phyloP scores from a whole-genome alignment of 2,113 vertebrate species.

The Halichoeres trimaculatus region DNA sequence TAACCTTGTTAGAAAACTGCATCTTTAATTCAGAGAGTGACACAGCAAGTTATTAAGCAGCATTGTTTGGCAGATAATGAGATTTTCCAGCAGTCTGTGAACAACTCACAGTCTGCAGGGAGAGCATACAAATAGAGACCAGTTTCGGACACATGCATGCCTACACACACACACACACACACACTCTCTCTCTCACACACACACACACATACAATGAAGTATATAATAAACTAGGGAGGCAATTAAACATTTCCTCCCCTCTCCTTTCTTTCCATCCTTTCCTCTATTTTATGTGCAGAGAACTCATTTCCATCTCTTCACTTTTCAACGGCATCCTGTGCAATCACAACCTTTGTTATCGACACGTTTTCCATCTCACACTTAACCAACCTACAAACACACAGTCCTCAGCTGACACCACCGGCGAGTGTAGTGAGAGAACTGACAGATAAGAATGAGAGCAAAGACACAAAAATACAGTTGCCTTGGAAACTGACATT shows the following conservation, averaged over 20 bases:
- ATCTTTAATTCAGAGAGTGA: conserved; percentile 17
- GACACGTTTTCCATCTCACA: conserved; percentile 24
- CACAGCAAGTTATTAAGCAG: conserved; percentile 7
- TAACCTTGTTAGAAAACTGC: conserved; percentile 3
- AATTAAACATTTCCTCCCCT: background rate
- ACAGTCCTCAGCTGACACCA: conserved; percentile 35
- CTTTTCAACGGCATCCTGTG: conserved; percentile 4
- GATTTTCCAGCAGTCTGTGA: conserved; percentile 18
- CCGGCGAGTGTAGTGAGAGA: conserved; percentile 28
- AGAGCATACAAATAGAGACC: background rate
- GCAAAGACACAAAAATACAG: conserved; percentile 58
- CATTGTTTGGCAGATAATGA: conserved; percentile 35
- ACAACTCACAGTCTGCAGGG: background rate
- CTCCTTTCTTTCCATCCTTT: background rate
- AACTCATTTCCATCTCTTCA: conserved; percentile 12
- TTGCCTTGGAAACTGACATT: conserved; percentile 74
- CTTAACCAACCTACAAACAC: conserved; percentile 32
- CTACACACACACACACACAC: conserved; percentile 12
- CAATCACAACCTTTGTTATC: conserved; percentile 14
- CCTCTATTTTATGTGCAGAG: background rate
- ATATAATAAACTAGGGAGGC: background rate
- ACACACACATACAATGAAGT: background rate
- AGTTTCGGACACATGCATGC: background rate
- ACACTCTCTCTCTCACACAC: background rate
- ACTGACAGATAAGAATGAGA: conserved; percentile 47